These are phyloP conservation scores for Drosophila quadrilineata DNA, from an alignment of 1,140 invertebrate genomes.

Conservation along the genomic window DNA sequence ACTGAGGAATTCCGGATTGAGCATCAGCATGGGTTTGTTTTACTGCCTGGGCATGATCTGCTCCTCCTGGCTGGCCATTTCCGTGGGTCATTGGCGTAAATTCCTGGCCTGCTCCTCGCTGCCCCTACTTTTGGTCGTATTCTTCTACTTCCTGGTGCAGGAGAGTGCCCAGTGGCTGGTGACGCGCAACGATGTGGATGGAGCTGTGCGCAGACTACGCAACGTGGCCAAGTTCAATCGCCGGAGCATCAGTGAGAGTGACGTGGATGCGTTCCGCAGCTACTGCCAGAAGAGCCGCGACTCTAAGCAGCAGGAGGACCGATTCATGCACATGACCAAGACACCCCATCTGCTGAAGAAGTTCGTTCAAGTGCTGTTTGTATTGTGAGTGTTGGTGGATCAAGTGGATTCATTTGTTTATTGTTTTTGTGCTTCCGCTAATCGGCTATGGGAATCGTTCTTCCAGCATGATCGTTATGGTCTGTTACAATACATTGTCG, in stretches of 20 bases:
- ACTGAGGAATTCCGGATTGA: constrained; percentile 83
- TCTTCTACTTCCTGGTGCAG: constrained; percentile 82
- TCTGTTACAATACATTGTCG: constrained; percentile 84
- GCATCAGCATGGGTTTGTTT: constrained; percentile 83
- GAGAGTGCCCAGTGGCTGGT: constrained; percentile 86
- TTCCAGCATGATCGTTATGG: constrained; percentile 83
- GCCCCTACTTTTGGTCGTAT: constrained; percentile 80
- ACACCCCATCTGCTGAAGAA: constrained; percentile 37
- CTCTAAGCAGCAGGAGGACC: constrained; percentile 58
- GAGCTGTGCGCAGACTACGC: constrained; percentile 82
- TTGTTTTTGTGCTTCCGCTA: background rate
- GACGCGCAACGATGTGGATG: constrained; percentile 82
- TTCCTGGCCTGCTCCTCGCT: constrained; percentile 82
- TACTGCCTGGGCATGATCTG: constrained; percentile 82
- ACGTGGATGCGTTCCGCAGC: constrained; percentile 79
- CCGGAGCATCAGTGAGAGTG: constrained; percentile 71
- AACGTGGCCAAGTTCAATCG: constrained; percentile 83
- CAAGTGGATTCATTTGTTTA: background rate
- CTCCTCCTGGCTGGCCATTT: constrained; percentile 83
- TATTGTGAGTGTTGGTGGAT: background rate
- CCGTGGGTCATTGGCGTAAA: constrained; percentile 82
- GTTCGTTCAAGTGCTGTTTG: background rate
- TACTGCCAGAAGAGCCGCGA: constrained; percentile 37
- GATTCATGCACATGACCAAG: constrained; percentile 37
- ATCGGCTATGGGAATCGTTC: constrained; percentile 8